Conservation (phyloP, 2,888 invertebrate species). For the Furcula furcula region DNA sequence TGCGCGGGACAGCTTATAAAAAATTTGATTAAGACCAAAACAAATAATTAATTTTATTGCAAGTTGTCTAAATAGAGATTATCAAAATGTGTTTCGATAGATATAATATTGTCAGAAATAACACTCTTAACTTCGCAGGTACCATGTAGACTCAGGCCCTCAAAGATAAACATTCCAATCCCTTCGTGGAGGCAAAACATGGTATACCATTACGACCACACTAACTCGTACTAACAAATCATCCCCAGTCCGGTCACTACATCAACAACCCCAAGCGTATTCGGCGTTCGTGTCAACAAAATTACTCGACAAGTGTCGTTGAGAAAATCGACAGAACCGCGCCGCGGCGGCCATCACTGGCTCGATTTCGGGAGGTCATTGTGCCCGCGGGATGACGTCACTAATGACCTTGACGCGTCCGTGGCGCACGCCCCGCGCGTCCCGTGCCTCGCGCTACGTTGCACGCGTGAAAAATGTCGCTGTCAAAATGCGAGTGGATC, state of each 20-base stretch:
- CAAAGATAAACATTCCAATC: constrained; percentile 4
- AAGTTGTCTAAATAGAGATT: too few relatives aligned
- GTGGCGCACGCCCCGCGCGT: constrained; percentile 32
- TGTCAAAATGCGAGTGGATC: constrained; percentile 37
- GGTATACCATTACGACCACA: constrained; percentile 29
- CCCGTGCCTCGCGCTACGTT: constrained; percentile 24
- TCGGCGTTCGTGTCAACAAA: constrained; percentile 35
- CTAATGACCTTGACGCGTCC: constrained; percentile 75
- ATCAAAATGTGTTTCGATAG: too few relatives aligned
- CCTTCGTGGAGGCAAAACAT: constrained; percentile 4
- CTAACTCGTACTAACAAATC: constrained; percentile 26
- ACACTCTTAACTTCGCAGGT: too few relatives aligned
- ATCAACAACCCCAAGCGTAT: constrained; percentile 29
- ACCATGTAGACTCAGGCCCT: constrained; percentile 7
- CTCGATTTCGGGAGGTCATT: constrained; percentile 72
- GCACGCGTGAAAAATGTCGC: constrained; percentile 60
- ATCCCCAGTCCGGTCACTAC: constrained; percentile 26
- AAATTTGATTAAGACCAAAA: too few relatives aligned
- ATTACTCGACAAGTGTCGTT: constrained; percentile 51
- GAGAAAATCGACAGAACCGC: constrained; percentile 35
- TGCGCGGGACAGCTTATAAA: too few relatives aligned
- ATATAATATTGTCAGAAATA: too few relatives aligned
- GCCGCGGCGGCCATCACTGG: constrained; percentile 42
- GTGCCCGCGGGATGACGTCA: constrained; percentile 71
- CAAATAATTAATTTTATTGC: too few relatives aligned